Conservation (phyloP, 1,140 invertebrate species). For the Papilio polytes region DNA sequence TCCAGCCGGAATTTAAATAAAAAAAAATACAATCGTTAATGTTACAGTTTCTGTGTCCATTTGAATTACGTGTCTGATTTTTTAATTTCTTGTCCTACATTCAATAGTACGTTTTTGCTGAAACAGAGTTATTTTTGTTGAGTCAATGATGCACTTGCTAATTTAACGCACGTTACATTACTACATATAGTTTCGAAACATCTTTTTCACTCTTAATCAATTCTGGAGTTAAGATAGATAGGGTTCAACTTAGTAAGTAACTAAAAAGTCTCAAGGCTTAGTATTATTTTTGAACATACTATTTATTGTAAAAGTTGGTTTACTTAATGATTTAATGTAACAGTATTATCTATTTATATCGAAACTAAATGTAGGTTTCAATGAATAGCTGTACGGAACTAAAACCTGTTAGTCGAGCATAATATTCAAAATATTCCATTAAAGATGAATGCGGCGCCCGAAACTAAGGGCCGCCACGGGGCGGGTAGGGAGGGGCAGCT, state of each 20-base stretch:
- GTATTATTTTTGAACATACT: too few relatives aligned
- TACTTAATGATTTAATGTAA: too few relatives aligned
- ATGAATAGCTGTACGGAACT: not conserved
- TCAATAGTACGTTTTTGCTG: constrained; percentile 1
- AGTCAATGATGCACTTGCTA: not conserved
- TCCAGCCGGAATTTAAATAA: not conserved
- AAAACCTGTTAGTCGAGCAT: not conserved
- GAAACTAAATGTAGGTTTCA: too few relatives aligned
- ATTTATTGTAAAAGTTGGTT: too few relatives aligned
- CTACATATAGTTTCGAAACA: not conserved
- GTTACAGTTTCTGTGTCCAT: not conserved
- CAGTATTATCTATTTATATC: too few relatives aligned
- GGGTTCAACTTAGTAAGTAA: too few relatives aligned
- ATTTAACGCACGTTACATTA: constrained; percentile 4
- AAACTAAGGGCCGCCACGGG: too few relatives aligned
- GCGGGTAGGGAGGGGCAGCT: too few relatives aligned
- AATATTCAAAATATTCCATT: not conserved
- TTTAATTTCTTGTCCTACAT: constrained; percentile 32
- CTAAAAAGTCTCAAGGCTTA: too few relatives aligned
- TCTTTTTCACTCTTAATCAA: too few relatives aligned
- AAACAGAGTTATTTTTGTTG: constrained; percentile 10
- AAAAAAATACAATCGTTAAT: not conserved
- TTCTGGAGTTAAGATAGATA: not conserved
- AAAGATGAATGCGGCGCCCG: not conserved
- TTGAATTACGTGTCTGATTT: constrained; percentile 4